Base-by-base conservation (phyloP, 2,797 vertebrate species). In the Echiichthys vipera region DNA sequence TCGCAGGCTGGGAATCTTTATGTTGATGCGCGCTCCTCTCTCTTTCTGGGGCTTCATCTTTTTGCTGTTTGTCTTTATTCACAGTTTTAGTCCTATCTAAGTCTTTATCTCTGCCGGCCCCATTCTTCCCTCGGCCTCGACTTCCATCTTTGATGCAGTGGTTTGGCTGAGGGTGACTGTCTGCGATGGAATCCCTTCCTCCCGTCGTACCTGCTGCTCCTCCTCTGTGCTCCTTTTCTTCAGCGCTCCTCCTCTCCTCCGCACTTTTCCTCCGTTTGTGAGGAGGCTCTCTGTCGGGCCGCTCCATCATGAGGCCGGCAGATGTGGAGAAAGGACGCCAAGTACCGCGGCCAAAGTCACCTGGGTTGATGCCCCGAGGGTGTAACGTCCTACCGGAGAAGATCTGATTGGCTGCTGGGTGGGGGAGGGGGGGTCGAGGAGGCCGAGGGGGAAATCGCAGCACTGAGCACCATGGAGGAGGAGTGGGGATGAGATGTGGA, bases 221-320 rank as follows among this genome's bases (percentile, higher is more conserved):
- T 57, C 40, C 70, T 61, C 14, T 74, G 68, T 14, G 11, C 30
- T 67, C 61, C 20, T 8, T 39, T 5, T 59, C 45, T 27, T 71
- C 64, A 0, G 5, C 0, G 3, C 46, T 29, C 24, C 27, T 65
- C 40, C 20, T 66, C 13, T 83, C 87, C 81, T 94, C 93, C 17
- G 15, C 7, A 40, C 90, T 86, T 81, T 90, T 96, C 77, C 92
- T 95, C 65, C 94, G 94, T 85, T 98, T 98, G 43, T 80, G 79
- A 11, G 94, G 81, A 20, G 95, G 96, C 37, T 92, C 95, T 74
- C 85, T 83, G 78, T 89, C 91, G 45, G 81, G 10, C 5, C 17
- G 50, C 64, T 91, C 88, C 88, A 86, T 91, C 78, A 47, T 34
- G 51, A 57, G 37, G 49, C 63, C 37, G 1, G 56, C 13, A 0